Percentiles rank a stretch among this genome's conserved stretches.
Evolutionary conservation across 2,113 vertebrate genomes (phyloP).

Genomic region (Mormyrus lacerda): DNA sequence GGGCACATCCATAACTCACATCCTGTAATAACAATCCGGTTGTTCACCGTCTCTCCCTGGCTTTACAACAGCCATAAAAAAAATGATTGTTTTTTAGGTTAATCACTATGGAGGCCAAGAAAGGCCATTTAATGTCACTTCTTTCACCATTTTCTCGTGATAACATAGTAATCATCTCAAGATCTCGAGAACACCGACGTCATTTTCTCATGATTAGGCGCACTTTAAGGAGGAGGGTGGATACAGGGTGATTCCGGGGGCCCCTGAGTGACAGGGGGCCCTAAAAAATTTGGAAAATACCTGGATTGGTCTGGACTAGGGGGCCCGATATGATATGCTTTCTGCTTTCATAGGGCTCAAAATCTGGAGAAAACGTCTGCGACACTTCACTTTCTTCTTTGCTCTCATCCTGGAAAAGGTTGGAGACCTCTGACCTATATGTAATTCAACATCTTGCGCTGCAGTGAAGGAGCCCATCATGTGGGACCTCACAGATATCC

Average conservation of each 20-base stretch:
- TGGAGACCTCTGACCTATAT: not conserved
- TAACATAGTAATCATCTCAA: not conserved
- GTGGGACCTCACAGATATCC: not conserved
- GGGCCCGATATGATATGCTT: too few relatives aligned
- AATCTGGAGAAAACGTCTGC: not conserved
- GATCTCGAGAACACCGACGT: not conserved
- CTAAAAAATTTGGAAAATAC: too few relatives aligned
- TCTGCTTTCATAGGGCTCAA: too few relatives aligned
- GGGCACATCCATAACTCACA: not conserved
- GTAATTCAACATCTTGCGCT: not conserved
- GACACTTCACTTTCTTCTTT: not conserved
- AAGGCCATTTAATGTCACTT: not conserved
- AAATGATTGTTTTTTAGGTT: not conserved
- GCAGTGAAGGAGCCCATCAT: not conserved
- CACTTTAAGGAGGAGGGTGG: too few relatives aligned
- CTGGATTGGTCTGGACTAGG: too few relatives aligned
- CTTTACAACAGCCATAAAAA: not conserved
- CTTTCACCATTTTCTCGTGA: not conserved
- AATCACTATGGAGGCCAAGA: not conserved
- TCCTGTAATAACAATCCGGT: not conserved
- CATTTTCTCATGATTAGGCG: too few relatives aligned
- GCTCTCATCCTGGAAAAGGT: not conserved
- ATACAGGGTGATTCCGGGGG: too few relatives aligned
- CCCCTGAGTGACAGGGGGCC: too few relatives aligned
- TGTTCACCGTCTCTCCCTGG: not conserved